Base-by-base conservation (phyloP, 2,797 vertebrate genomes). In the Eutrigla gurnardus region DNA sequence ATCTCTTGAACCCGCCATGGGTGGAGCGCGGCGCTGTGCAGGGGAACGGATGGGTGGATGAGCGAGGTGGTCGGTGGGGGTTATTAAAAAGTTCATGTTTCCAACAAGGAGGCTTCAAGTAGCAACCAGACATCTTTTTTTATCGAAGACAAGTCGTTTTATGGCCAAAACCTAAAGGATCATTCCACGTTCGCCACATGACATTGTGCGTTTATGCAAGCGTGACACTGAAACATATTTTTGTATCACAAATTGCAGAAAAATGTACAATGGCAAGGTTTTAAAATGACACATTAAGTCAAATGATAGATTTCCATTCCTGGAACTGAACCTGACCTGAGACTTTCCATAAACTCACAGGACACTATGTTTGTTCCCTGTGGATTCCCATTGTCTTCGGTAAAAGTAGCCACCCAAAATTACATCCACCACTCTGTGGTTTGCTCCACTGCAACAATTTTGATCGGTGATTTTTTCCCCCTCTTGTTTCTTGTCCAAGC, bases 1-100 rank as follows among this genome's bases (percentile, higher is more conserved):
- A 94, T 94, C 80, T 96, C 94, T 91, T 94, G 94, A 94, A 95
- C 95, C 94, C 93, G 93, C 95, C 93, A 91, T 88, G 92, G 91
- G 93, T 94, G 94, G 95, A 77, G 86, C 71, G 25, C 39, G 81
- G 80, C 58, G 77, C 76, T 89, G 83, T 77, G 81, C 64, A 60
- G 73, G 63, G 55, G 49, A 6, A 49, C 0, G 17, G 10, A 65
- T 15, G 54, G 33, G 73, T 25, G 14, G 54, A 11, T 46, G n/a
- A 25, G 5, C 11, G 52, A 14, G 36, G 57, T 3, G 55, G 62
- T 32, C 6, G 36, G 40, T 25, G 69, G 37, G 37, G 47, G 32
- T 43, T 75, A 64, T 15, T 25, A 37, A 80, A 37, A 80, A 67
- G 65, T 65, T 42, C 25, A 47, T 15, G 59, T 46, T 64, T 70